Evolutionary conservation across 1,140 invertebrate species (phyloP).

Genomic region (Heliconius hewitsoni): DNA sequence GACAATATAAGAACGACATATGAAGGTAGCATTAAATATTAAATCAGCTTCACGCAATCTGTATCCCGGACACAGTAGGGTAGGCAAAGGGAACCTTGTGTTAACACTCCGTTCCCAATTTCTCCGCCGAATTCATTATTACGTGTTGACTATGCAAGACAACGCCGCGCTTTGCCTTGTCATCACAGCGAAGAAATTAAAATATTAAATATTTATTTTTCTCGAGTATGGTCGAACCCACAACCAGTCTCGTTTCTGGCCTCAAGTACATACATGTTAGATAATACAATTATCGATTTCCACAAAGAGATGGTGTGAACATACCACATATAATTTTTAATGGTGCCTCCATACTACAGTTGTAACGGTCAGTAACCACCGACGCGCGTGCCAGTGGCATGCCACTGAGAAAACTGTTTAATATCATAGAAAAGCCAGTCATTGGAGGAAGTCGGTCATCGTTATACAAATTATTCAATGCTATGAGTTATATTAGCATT

Average conservation of each 20-base stretch:
- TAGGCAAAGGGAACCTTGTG: too few species aligned
- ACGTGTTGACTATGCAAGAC: too few species aligned
- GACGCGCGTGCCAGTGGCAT: slow-evolving; percentile 26
- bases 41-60: too few species aligned
- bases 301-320: slow-evolving; percentile 26
- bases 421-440: slow-evolving; percentile 20
- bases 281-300: slow-evolving; percentile 23
- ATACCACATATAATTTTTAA: slow-evolving; percentile 34
- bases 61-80: too few species aligned
- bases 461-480: slow-evolving; percentile 14
- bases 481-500: not conserved
- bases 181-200: too few species aligned
- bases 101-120: too few species aligned
- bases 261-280: not conserved
- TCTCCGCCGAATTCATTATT: too few species aligned
- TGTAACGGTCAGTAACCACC: slow-evolving; percentile 35
- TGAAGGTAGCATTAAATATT: not conserved
- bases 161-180: too few species aligned
- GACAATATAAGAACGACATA: not conserved
- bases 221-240: too few species aligned
- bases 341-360: slow-evolving; percentile 30
- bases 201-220: too few species aligned
- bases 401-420: slow-evolving; percentile 26
- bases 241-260: too few species aligned
- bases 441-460: slow-evolving; percentile 17